Evolutionary conservation across 2,888 invertebrate genomes (phyloP).

Genomic region (Galerucella pusilla): DNA sequence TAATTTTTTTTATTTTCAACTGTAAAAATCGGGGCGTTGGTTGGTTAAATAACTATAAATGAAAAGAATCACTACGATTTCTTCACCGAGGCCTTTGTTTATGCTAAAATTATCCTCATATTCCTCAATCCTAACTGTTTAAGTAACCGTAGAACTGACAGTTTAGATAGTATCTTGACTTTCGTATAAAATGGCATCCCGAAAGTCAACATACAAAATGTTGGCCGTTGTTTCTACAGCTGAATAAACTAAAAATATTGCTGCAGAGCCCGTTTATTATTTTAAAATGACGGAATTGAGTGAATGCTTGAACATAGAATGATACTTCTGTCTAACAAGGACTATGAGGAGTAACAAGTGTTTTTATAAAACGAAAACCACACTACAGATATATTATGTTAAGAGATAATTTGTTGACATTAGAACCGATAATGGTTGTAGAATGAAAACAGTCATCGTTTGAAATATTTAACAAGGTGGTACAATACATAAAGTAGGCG

Average conservation of each 20-base stretch:
- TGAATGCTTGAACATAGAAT: neutral
- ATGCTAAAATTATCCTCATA: too few relatives aligned
- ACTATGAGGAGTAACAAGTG: neutral
- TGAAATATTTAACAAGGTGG: neutral
- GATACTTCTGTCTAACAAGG: constrained; percentile 4
- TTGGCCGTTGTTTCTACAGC: neutral
- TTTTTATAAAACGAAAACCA: neutral
- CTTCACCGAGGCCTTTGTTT: too few relatives aligned
- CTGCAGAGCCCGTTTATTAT: neutral
- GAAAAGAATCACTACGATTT: too few relatives aligned
- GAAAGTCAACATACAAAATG: neutral
- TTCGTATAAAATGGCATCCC: neutral
- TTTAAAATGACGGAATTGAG: neutral
- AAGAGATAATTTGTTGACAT: constrained; percentile 2
- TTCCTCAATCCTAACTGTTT: too few relatives aligned
- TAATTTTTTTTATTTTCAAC: too few relatives aligned
- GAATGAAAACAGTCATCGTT: neutral
- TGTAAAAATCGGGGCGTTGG: too few relatives aligned
- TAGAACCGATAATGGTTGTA: neutral
- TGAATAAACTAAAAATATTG: neutral
- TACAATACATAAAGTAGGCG: neutral
- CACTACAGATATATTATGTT: neutral
- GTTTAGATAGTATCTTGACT: neutral
- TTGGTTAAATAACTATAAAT: too few relatives aligned
- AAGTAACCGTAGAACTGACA: neutral